phyloP scores from a whole-genome alignment of 1,140 invertebrate species.

The Phortica variegata region DNA sequence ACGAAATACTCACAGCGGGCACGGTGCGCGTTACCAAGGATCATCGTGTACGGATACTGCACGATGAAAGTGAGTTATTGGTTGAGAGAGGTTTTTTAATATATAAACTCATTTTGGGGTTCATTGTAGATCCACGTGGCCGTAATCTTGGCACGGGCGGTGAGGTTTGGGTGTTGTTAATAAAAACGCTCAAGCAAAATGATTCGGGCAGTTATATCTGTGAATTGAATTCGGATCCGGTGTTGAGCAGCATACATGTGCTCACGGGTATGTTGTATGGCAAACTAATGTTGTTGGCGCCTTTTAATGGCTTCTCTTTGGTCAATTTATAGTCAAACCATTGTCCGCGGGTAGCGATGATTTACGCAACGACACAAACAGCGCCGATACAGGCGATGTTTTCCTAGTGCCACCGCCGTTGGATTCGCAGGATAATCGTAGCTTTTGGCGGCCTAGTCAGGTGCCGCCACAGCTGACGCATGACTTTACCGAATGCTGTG shows the following conservation, averaged over 20 bases:
- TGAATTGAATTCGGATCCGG: conserved; percentile 78
- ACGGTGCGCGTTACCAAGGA: conserved; percentile 71
- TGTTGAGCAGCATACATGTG: conserved; percentile 73
- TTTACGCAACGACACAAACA: conserved; percentile 49
- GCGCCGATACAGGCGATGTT: conserved; percentile 58
- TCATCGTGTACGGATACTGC: conserved; percentile 68
- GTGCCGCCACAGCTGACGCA: conserved; percentile 59
- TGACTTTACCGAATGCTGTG: conserved; percentile 77
- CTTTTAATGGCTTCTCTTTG: background rate
- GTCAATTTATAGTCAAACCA: conserved; percentile 29
- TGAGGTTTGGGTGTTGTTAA: conserved; percentile 81
- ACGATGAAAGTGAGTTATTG: conserved; percentile 68
- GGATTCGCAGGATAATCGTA: conserved; percentile 54
- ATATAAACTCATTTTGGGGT: conserved; percentile 31
- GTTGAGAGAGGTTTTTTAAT: conserved; percentile 12
- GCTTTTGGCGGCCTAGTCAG: conserved; percentile 41
- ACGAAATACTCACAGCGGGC: conserved; percentile 75
- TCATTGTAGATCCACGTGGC: conserved; percentile 58
- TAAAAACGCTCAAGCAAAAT: conserved; percentile 65
- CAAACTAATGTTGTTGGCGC: background rate
- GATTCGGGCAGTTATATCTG: conserved; percentile 80
- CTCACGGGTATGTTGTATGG: conserved; percentile 64
- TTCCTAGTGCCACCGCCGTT: conserved; percentile 53
- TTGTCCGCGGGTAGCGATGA: conserved; percentile 52
- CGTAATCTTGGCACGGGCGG: conserved; percentile 61